Evolutionary conservation across 2,888 invertebrate species (phyloP).

Genomic region (Nomada goodeniana): DNA sequence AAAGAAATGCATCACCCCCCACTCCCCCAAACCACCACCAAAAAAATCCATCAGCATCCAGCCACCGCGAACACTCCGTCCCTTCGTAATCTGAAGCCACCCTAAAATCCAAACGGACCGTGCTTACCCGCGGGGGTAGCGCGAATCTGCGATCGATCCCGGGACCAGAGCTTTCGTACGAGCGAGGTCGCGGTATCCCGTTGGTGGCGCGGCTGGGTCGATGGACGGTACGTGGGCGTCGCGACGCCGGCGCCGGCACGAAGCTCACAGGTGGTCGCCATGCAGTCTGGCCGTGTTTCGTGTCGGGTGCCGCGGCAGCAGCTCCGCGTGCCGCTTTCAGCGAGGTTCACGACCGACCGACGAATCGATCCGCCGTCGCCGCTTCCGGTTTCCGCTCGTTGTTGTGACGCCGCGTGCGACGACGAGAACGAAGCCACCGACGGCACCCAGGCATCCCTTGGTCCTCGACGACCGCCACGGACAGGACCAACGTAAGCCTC

Average conservation of each 20-base stretch:
- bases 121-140: background rate
- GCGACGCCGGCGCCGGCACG: conserved; percentile 79
- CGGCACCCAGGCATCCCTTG: conserved; percentile 26
- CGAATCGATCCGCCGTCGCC: conserved; percentile 67
- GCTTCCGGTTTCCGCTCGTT: conserved; percentile 77
- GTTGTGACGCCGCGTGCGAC: conserved; percentile 75
- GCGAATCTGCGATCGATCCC: conserved; percentile 10
- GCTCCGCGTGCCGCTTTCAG: conserved; percentile 67
- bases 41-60: background rate
- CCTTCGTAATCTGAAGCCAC: background rate
- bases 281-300: conserved; percentile 80
- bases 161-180: conserved; percentile 6
- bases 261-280: conserved; percentile 82
- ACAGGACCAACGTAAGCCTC: conserved; percentile 44
- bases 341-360: conserved; percentile 77
- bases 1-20: background rate
- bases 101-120: background rate
- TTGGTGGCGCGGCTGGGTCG: conserved; percentile 49
- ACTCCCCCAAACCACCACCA: background rate
- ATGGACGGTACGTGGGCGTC: conserved; percentile 73
- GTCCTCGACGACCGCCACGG: conserved; percentile 17
- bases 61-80: background rate
- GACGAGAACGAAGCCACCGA: conserved; percentile 42
- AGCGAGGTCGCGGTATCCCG: conserved; percentile 43
- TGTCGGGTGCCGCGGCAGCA: conserved; percentile 72